These are phyloP conservation scores for Salticus scenicus DNA, from an alignment of 2,888 invertebrate genomes.

Conservation along the genomic window DNA sequence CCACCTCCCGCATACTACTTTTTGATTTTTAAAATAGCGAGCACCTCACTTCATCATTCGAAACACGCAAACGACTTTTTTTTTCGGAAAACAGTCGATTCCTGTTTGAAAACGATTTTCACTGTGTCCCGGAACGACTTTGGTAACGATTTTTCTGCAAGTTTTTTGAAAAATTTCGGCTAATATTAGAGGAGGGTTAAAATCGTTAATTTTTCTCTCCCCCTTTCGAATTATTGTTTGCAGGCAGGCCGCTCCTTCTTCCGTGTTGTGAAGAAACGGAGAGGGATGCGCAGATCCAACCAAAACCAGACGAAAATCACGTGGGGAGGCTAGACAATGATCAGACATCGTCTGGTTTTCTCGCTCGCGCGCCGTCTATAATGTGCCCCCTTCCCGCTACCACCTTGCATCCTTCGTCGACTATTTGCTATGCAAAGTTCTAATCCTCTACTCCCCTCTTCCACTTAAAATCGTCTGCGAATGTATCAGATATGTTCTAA, in stretches of 20 bases:
- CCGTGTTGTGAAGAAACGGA: constrained; percentile 9
- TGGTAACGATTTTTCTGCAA: too few species aligned
- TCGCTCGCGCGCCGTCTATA: constrained; percentile 38
- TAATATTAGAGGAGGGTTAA: too few species aligned
- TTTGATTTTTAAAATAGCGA: constrained; percentile 8
- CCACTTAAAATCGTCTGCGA: constrained; percentile 21
- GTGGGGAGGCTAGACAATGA: constrained; percentile 63
- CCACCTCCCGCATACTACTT: background rate
- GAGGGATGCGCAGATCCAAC: background rate
- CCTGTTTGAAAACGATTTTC: background rate
- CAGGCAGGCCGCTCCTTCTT: background rate
- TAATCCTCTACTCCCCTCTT: background rate
- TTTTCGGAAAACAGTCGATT: constrained; percentile 20
- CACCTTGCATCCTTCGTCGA: constrained; percentile 3
- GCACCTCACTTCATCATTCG: background rate
- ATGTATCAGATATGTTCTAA: constrained; percentile 52
- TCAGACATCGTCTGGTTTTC: constrained; percentile 67
- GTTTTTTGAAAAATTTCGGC: too few species aligned
- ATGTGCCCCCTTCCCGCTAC: background rate
- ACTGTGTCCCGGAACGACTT: background rate
- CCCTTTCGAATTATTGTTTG: constrained; percentile 3
- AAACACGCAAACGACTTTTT: constrained; percentile 22
- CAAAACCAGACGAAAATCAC: constrained; percentile 54
- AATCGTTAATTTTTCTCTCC: background rate
- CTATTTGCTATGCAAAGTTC: constrained; percentile 57